Evolutionary conservation across 2,888 invertebrate species (phyloP).

Genomic region (Aleiodes testaceus): DNA sequence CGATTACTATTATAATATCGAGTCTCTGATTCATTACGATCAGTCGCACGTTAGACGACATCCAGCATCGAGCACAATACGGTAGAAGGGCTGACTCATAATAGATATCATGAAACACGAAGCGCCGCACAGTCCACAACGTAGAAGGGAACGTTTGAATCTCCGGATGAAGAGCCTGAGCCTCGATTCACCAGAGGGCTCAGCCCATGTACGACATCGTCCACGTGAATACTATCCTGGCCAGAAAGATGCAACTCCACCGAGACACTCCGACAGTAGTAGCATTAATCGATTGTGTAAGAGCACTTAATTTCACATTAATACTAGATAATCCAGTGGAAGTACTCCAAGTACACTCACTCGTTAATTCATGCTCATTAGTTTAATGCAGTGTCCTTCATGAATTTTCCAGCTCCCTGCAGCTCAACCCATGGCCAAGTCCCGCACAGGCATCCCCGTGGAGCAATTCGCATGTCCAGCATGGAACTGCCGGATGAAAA

Average conservation of each 20-base stretch:
- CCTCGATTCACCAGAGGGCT: slow-evolving; percentile 95
- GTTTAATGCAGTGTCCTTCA: not conserved
- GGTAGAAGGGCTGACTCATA: slow-evolving; percentile 55
- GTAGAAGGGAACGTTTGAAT: slow-evolving; percentile 93
- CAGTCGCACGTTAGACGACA: slow-evolving; percentile 55
- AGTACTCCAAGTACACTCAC: not conserved
- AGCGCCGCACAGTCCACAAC: slow-evolving; percentile 93
- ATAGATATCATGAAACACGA: slow-evolving; percentile 70
- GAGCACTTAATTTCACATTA: slow-evolving; percentile 39
- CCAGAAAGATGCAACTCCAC: slow-evolving; percentile 67
- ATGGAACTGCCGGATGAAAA: slow-evolving; percentile 93
- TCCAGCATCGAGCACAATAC: slow-evolving; percentile 56
- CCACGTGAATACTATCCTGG: slow-evolving; percentile 74
- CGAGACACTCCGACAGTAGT: slow-evolving; percentile 69
- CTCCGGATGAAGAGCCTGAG: slow-evolving; percentile 98
- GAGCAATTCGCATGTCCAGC: slow-evolving; percentile 92
- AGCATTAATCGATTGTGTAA: slow-evolving; percentile 70
- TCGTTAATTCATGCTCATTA: not conserved
- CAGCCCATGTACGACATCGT: slow-evolving; percentile 86
- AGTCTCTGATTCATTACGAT: slow-evolving; percentile 42
- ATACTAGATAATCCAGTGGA: not conserved
- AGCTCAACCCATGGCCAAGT: slow-evolving; percentile 85
- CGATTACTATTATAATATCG: slow-evolving; percentile 39
- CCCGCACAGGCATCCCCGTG: slow-evolving; percentile 80
- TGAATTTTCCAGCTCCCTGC: slow-evolving; percentile 78